Evolutionary conservation across 2,113 vertebrate species (phyloP).

Genomic region (Daubentonia madagascariensis): DNA sequence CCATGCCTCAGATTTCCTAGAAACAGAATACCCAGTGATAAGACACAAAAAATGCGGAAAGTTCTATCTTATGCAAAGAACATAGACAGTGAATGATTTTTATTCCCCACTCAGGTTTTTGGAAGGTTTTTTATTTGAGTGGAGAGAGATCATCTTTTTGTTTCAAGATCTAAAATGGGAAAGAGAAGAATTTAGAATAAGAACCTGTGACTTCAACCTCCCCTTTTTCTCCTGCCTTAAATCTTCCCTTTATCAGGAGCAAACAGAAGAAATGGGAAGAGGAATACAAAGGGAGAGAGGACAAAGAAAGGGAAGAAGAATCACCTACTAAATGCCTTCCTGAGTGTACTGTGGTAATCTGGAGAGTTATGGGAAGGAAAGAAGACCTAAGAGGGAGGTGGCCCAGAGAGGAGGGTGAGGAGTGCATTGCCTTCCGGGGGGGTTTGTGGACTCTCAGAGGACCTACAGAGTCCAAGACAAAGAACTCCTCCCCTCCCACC

Average conservation of each 20-base stretch:
- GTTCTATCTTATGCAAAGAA: neutral
- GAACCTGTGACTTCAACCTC: neutral
- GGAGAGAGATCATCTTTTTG: neutral
- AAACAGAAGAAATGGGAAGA: neutral
- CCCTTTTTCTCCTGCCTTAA: neutral
- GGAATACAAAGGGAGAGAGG: neutral
- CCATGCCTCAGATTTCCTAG: neutral
- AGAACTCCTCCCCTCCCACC: fast-evolving
- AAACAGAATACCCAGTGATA: neutral
- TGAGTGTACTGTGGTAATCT: neutral
- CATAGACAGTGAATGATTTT: neutral
- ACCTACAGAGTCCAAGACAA: neutral
- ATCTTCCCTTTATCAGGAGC: neutral
- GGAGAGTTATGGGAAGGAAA: neutral
- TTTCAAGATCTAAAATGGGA: neutral
- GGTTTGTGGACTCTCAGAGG: neutral
- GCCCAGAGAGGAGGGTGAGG: neutral
- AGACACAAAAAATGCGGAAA: neutral
- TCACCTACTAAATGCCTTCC: neutral
- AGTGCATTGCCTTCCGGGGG: neutral
- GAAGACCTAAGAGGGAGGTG: neutral
- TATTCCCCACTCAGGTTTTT: neutral
- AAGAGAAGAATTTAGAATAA: conserved; percentile 28
- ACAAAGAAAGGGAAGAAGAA: neutral
- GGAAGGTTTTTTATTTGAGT: neutral